Evolutionary conservation across 2,888 invertebrate genomes (phyloP), one percentile per base, ranked within the genome.

Genomic region (Meandrusa payeni): DNA sequence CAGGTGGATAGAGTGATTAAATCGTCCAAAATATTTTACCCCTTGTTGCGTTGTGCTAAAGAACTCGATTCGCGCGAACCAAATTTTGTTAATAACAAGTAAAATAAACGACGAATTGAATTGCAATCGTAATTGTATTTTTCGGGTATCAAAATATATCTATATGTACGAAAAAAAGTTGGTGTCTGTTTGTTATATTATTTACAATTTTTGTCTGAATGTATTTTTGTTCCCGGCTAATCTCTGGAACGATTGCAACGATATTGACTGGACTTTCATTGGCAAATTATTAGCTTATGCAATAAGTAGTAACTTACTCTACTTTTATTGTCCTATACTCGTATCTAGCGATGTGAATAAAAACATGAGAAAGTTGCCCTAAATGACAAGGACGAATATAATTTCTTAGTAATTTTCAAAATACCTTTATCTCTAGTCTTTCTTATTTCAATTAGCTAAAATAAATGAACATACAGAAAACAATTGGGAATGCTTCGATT

Each of bases 1-100:
- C 66, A 67, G 64, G 71, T 73, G 70, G 75, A 77, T 69, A 66
- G 64, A 70, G 71, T 73, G 68, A 77, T 81, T 77, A 77, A 75
- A 71, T 72, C 78, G 74, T 74, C 59, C 61, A 59, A 71, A 70
- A 75, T 26, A 9, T 17, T 22, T n/a, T n/a, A n/a, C n/a, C n/a
- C n/a, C n/a, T n/a, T n/a, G n/a, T n/a, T n/a, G n/a, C n/a, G n/a
- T n/a, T n/a, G n/a, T n/a, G n/a, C n/a, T n/a, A 10, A 17, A 15
- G 37, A 31, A 13, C 23, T n/a, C n/a, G n/a, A n/a, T n/a, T n/a
- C n/a, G 41, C 22, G 28, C 17, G 22, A 37, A 19, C 11, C 27
- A 31, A 24, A 13, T 28, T 73, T 79, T 74, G 63, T 76, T 72
- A 79, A 76, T 72, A 76, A 69, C 61, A 57, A 66, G 68, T 63